Conservation (phyloP, 2,888 invertebrate genomes). For the Chymomyza caudatula region DNA sequence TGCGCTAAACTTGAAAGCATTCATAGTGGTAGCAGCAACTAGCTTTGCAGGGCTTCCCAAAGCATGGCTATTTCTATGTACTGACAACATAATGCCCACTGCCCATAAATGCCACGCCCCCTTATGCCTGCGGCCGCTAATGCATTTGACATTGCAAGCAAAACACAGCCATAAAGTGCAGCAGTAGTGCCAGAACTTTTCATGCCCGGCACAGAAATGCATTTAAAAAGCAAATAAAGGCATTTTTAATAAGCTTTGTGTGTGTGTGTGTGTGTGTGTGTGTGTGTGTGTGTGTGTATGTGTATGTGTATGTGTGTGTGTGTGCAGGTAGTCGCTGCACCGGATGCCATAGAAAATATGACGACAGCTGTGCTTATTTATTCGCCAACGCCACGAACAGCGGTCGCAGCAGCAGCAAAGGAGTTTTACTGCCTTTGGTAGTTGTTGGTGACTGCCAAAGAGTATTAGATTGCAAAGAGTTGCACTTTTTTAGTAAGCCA, state of each 20-base stretch:
- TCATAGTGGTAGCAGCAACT: background rate
- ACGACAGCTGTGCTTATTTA: conserved; percentile 36
- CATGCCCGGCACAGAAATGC: background rate
- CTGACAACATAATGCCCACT: background rate
- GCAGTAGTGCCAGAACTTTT: background rate
- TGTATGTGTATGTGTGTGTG: background rate
- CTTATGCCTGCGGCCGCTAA: background rate
- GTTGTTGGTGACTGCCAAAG: conserved; percentile 16
- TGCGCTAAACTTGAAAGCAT: background rate
- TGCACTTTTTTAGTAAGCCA: conserved; percentile 30
- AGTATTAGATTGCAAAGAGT: conserved; percentile 48
- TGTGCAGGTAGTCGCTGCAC: background rate
- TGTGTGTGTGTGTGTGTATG: background rate
- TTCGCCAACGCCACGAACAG: conserved; percentile 19
- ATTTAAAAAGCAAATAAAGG: conserved; percentile 20
- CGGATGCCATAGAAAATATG: conserved; percentile 44
- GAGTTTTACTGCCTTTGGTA: conserved; percentile 14
- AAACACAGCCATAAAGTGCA: background rate
- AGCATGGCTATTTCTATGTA: background rate
- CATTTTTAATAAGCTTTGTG: conserved; percentile 39
- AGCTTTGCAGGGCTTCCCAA: background rate
- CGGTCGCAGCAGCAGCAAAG: conserved; percentile 6
- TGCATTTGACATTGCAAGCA: background rate
- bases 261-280: background rate
- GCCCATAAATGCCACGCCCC: too few species aligned